Percentiles rank a stretch among this genome's conserved stretches.
phyloP scores from a whole-genome alignment of 2,113 vertebrate genomes.

The Varanus komodoensis region DNA sequence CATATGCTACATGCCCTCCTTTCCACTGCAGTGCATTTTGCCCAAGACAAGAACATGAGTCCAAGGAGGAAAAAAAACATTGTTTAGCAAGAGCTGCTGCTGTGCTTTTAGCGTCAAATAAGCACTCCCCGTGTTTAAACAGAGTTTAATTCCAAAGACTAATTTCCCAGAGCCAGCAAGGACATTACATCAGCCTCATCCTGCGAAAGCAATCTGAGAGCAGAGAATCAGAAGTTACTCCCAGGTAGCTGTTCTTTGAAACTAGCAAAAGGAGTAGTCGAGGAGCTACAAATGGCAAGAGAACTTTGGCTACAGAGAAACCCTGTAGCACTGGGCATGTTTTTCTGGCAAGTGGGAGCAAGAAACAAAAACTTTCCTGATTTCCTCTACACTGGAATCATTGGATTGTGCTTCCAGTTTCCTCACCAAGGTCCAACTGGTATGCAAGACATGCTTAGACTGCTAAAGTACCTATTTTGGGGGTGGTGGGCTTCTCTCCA shows the following conservation, averaged over 20 bases:
- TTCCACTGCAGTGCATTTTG: not conserved
- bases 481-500: not conserved
- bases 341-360: too few species aligned
- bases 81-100: constrained; percentile 18
- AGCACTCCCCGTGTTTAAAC: constrained; percentile 59
- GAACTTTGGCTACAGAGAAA: not conserved
- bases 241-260: not conserved
- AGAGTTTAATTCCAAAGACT: not conserved
- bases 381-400: too few species aligned
- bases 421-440: too few species aligned
- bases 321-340: too few species aligned
- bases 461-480: not conserved
- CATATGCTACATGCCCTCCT: not conserved
- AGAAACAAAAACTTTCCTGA: too few species aligned
- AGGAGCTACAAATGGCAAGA: not conserved
- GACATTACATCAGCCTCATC: constrained; percentile 38
- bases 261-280: not conserved
- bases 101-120: constrained; percentile 59
- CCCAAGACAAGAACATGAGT: not conserved
- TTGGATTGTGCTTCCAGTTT: too few species aligned
- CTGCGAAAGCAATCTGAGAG: not conserved
- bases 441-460: not conserved
- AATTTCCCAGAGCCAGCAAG: not conserved
- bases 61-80: not conserved
- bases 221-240: not conserved